phyloP scores from a whole-genome alignment of 2,113 vertebrate genomes.

The Pomatostomus ruficeps region DNA sequence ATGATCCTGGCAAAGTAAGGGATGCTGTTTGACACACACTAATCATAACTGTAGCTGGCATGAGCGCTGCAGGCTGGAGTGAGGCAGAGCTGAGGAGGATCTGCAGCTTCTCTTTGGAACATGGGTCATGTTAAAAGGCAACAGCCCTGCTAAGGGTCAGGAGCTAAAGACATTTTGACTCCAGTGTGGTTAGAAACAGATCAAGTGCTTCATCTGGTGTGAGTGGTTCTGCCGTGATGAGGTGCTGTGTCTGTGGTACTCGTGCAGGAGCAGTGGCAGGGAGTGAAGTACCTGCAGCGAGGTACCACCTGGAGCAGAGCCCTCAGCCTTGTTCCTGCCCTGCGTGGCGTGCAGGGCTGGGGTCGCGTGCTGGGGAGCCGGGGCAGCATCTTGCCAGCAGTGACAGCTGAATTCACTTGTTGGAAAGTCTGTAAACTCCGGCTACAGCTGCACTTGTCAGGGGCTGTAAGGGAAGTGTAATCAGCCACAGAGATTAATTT shows the following conservation, averaged over 20 bases:
- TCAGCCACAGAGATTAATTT: conserved; percentile 93
- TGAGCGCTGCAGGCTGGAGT: not conserved
- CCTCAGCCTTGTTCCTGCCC: not conserved
- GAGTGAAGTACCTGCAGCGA: not conserved
- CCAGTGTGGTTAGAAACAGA: accelerated
- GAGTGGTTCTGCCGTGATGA: accelerated
- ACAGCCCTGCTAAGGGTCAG: not conserved
- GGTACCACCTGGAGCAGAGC: too few relatives aligned
- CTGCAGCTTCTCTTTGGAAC: not conserved
- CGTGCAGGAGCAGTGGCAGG: accelerated
- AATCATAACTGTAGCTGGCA: accelerated
- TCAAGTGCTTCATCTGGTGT: accelerated
- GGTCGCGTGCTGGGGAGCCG: not conserved
- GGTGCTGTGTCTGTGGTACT: accelerated
- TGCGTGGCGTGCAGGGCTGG: not conserved
- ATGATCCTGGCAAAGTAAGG: too few relatives aligned
- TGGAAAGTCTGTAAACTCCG: conserved; percentile 80
- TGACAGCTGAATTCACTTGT: conserved; percentile 82
- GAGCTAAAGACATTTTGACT: accelerated
- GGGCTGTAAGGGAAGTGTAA: conserved; percentile 90
- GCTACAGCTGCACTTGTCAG: conserved; percentile 95
- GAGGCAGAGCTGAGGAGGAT: not conserved
- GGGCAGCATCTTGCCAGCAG: conserved; percentile 49
- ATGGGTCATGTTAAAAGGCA: accelerated
- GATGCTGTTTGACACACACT: not conserved